Evolutionary conservation across 2,888 invertebrate genomes (phyloP).

Genomic region (Bimastos eiseni): DNA sequence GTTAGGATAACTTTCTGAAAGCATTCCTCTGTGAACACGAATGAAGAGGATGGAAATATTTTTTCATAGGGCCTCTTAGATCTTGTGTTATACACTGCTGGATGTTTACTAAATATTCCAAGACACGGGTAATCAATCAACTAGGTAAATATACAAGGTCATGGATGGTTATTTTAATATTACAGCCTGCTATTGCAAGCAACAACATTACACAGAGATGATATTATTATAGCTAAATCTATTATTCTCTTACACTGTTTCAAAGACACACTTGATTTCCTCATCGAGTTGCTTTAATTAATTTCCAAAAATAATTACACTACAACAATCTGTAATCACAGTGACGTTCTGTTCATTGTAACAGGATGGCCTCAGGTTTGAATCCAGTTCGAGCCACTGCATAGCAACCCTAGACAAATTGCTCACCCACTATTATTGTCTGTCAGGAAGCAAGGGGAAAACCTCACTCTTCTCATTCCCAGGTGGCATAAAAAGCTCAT

Average conservation of each 20-base stretch:
- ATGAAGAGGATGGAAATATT: slow-evolving; percentile 13
- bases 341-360: no score
- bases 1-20: slow-evolving; percentile 6
- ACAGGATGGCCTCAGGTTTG: no score
- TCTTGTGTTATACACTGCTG: not conserved
- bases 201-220: not conserved
- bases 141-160: not conserved
- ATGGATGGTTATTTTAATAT: slow-evolving; percentile 13
- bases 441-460: no score
- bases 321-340: not conserved
- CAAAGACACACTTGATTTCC: not conserved
- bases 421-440: no score
- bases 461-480: no score
- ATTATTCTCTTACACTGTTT: not conserved
- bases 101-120: not conserved
- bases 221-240: not conserved
- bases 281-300: not conserved
- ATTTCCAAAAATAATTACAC: not conserved
- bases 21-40: not conserved
- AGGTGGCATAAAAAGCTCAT: no score
- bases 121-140: not conserved
- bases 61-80: not conserved
- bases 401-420: no score
- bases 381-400: no score
- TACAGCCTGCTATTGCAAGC: not conserved